A percentile compares a stretch with the other conserved stretches of the same genome.
Conservation (phyloP, 2,113 vertebrate species). For the Tragulus kanchil region DNA sequence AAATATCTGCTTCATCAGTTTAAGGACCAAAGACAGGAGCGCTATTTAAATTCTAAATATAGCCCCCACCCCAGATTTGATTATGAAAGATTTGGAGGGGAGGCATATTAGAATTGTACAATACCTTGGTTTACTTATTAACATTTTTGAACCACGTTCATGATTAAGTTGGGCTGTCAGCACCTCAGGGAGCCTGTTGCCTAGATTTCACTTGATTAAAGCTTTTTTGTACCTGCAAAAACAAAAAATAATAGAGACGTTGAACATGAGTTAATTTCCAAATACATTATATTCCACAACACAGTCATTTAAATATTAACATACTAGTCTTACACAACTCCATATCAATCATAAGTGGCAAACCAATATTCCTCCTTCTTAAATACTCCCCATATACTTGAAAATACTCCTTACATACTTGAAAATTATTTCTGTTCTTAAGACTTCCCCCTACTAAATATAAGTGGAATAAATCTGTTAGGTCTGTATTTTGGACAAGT, state of each 20-base stretch:
- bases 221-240: conserved; percentile 86
- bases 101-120: background rate
- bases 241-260: conserved; percentile 66
- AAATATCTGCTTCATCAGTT: conserved; percentile 34
- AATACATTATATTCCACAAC: conserved; percentile 21
- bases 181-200: conserved; percentile 77
- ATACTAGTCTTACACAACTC: conserved; percentile 54
- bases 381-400: conserved; percentile 25
- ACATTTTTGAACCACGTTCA: conserved; percentile 88
- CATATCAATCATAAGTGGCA: background rate
- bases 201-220: conserved; percentile 77
- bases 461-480: conserved; percentile 25
- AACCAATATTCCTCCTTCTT: background rate
- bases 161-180: conserved; percentile 86
- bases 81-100: background rate
- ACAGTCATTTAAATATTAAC: conserved; percentile 8
- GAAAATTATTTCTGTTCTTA: conserved; percentile 48
- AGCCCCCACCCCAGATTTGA: conserved; percentile 42
- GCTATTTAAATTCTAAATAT: conserved; percentile 62
- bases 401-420: background rate
- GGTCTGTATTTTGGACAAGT: conserved; percentile 1
- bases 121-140: conserved; percentile 89
- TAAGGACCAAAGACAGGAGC: conserved; percentile 5
- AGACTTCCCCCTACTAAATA: background rate
- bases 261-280: conserved; percentile 23